Conservation (phyloP, 2,113 vertebrate species). For the Tretioscincus oriximinensis region DNA sequence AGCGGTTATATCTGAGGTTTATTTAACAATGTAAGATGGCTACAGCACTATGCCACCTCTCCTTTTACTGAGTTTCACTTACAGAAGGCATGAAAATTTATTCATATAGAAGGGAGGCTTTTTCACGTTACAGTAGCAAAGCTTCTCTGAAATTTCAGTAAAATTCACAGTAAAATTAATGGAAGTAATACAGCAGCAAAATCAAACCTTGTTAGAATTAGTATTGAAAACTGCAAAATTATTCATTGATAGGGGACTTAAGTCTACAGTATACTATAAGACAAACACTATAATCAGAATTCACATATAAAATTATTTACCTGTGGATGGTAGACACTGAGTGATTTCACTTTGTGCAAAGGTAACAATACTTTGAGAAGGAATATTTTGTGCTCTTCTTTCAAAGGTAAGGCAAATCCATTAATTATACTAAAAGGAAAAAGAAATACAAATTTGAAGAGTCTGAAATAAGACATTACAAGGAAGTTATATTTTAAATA, state of each 20-base stretch:
- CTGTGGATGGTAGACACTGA: conserved; percentile 98
- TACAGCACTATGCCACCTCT: too few relatives aligned
- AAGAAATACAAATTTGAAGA: conserved; percentile 26
- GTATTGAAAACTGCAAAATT: not conserved
- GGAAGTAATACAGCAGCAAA: not conserved
- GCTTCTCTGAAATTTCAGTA: too few relatives aligned
- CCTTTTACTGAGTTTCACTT: not conserved
- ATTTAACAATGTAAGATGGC: not conserved
- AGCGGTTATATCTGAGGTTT: not conserved
- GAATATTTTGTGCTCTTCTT: conserved; percentile 99
- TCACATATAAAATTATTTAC: conserved; percentile 59
- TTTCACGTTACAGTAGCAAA: not conserved
- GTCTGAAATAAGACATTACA: not conserved
- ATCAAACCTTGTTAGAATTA: not conserved
- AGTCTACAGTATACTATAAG: not conserved
- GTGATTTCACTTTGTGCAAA: conserved; percentile 98
- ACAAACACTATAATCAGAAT: not conserved
- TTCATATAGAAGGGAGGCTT: not conserved
- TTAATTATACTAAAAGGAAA: conserved; percentile 90
- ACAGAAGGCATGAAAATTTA: not conserved
- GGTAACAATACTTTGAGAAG: conserved; percentile 95
- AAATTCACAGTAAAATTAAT: not conserved
- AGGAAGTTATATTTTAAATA: too few relatives aligned
- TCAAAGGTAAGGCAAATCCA: conserved; percentile 97
- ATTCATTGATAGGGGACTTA: too few relatives aligned